A percentile compares a stretch with the other conserved stretches of the same genome.
Conservation (phyloP, 2,888 invertebrate genomes). For the Trissolcus japonicus region DNA sequence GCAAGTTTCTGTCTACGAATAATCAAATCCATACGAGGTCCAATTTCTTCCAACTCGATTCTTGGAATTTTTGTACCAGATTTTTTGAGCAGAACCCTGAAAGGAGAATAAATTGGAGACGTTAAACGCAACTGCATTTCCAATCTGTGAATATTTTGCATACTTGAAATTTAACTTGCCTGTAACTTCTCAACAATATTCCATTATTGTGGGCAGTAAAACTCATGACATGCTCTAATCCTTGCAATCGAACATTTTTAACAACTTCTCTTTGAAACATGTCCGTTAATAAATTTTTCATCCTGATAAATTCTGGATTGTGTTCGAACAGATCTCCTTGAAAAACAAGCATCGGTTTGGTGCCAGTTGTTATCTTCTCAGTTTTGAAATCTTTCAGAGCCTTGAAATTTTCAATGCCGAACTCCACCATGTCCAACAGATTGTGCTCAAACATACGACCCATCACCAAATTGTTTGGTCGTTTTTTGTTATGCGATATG, state of each 20-base stretch:
- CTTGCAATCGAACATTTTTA: constrained; percentile 90
- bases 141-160: not conserved
- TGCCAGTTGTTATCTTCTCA: constrained; percentile 86
- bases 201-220: constrained; percentile 90
- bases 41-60: constrained; percentile 94
- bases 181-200: constrained; percentile 86
- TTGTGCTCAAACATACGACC: constrained; percentile 94
- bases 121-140: not conserved
- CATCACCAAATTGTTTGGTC: constrained; percentile 93
- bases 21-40: constrained; percentile 92
- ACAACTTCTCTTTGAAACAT: constrained; percentile 92
- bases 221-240: constrained; percentile 94
- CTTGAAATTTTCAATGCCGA: constrained; percentile 90
- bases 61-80: constrained; percentile 92
- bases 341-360: constrained; percentile 94
- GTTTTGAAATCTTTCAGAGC: constrained; percentile 87
- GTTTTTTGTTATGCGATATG: constrained; percentile 94
- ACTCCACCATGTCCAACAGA: constrained; percentile 96
- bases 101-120: not conserved
- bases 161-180: constrained; percentile 69
- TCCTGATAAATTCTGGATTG: constrained; percentile 85
- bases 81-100: constrained; percentile 90
- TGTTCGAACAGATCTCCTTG: constrained; percentile 94
- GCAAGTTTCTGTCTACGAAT: constrained; percentile 92
- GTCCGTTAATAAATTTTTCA: constrained; percentile 93